These are phyloP conservation scores for Andrena bucephala DNA, from an alignment of 2,888 invertebrate species.

Conservation along the genomic window DNA sequence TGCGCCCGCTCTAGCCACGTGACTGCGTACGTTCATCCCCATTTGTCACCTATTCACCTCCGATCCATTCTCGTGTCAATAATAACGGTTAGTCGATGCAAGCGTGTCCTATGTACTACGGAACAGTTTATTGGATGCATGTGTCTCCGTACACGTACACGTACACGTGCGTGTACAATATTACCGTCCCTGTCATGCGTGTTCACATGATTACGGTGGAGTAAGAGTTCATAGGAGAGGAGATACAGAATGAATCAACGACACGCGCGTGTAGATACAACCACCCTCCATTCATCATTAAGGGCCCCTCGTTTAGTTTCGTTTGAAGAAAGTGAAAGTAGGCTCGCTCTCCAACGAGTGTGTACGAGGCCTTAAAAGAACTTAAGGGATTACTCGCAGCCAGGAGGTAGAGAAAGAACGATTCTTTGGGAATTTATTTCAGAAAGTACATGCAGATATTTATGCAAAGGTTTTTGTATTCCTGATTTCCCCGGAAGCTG, in stretches of 20 bases:
- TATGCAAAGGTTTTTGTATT: no score
- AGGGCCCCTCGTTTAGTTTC: conserved; percentile 31
- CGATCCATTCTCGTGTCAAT: conserved; percentile 44
- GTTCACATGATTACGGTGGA: conserved; percentile 52
- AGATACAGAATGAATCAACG: conserved; percentile 64
- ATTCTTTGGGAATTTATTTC: no score
- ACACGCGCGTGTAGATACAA: neutral
- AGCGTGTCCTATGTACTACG: conserved; percentile 1
- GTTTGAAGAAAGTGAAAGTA: conserved; percentile 38
- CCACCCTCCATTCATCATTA: conserved; percentile 38
- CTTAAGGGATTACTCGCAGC: neutral
- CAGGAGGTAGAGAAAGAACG: no score
- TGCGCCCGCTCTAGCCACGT: conserved; percentile 33
- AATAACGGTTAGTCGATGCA: conserved; percentile 42
- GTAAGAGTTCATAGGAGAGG: conserved; percentile 61
- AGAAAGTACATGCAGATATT: no score
- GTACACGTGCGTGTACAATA: neutral
- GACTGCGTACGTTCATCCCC: conserved; percentile 30
- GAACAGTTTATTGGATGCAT: conserved; percentile 1
- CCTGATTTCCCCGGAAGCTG: no score
- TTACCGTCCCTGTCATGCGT: conserved; percentile 29
- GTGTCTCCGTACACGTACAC: neutral
- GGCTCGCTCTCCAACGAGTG: conserved; percentile 13
- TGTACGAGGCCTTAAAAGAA: conserved; percentile 23
- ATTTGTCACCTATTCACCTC: conserved; percentile 41